phyloP scores from a whole-genome alignment of 2,888 invertebrate species.

The Drosophila anceps region DNA sequence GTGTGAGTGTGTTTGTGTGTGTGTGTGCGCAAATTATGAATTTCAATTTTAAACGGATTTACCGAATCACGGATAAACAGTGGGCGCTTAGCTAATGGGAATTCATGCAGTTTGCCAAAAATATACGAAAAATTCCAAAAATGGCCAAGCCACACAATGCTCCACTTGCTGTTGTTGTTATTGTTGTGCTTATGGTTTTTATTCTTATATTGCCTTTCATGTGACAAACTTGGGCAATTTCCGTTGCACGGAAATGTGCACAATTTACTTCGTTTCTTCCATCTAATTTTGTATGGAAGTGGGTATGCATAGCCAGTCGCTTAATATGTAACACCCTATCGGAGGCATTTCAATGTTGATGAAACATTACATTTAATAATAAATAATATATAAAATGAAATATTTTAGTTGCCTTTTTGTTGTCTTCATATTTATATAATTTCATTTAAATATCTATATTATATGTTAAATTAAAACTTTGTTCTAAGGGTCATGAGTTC shows the following conservation, averaged over 20 bases:
- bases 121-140: conserved; percentile 30
- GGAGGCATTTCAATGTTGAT: no score
- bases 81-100: conserved; percentile 2
- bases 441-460: not conserved
- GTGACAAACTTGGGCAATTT: conserved; percentile 75
- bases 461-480: not conserved
- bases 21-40: conserved; percentile 49
- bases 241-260: conserved; percentile 76
- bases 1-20: conserved; percentile 23
- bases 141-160: conserved; percentile 30
- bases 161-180: conserved; percentile 14
- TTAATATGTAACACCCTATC: not conserved
- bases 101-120: conserved; percentile 19
- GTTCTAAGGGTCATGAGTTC: not conserved
- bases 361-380: not conserved
- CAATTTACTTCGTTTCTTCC: conserved; percentile 70
- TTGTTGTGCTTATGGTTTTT: conserved; percentile 37
- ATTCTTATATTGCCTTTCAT: conserved; percentile 52
- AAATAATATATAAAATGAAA: not conserved
- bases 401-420: no score
- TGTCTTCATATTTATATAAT: not conserved
- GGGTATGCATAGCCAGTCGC: not conserved
- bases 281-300: conserved; percentile 12
- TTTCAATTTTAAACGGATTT: conserved; percentile 61
- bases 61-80: conserved; percentile 24